Conservation (phyloP, 2,888 invertebrate genomes). For the Aphodius granarius region DNA sequence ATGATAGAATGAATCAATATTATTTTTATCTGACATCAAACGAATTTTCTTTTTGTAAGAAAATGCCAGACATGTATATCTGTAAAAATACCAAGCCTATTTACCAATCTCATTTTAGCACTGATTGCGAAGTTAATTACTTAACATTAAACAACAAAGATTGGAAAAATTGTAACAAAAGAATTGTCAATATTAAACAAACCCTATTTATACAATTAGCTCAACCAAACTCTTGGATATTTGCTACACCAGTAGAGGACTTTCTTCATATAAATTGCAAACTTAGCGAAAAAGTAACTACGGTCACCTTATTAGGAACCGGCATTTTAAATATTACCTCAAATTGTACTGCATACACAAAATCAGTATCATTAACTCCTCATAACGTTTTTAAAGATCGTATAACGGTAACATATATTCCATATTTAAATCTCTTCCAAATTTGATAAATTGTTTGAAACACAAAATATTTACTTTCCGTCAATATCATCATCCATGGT, state of each 20-base stretch:
- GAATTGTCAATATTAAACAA: constrained; percentile 2
- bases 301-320: neutral
- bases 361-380: constrained; percentile 5
- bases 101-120: neutral
- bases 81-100: constrained; percentile 1
- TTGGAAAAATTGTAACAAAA: neutral
- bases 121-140: neutral
- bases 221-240: constrained; percentile 7
- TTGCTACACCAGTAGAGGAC: constrained; percentile 1
- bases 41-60: neutral
- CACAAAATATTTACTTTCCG: too few species aligned
- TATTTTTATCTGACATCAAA: constrained; percentile 1
- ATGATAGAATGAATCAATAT: neutral
- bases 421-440: neutral
- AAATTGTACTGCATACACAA: constrained; percentile 3
- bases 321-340: neutral
- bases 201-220: constrained; percentile 8
- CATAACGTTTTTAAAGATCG: neutral
- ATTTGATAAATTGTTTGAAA: neutral
- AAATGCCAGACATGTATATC: neutral
- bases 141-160: constrained; percentile 4
- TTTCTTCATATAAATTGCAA: constrained; percentile 10
- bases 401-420: constrained; percentile 1
- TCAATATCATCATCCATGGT: too few species aligned
- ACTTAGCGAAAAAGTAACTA: neutral